These are phyloP conservation scores for Drosophila melanogaster DNA, from an alignment of 1,140 invertebrate species.

Conservation along the genomic window Release_6_plus_ISO1_MT NT_033779.5:5746001-5746500, in stretches of 20 bases:
- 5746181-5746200: constrained; percentile 46
- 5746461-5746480: constrained; percentile 49
- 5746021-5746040: constrained; percentile 34
- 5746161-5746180: constrained; percentile 70
- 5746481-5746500: constrained; percentile 41
- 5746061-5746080: constrained; percentile 28
- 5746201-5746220: neutral
- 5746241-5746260: neutral
- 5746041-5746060: constrained; percentile 68
- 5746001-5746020: constrained; percentile 8
- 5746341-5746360: constrained; percentile 13
- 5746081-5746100: constrained; percentile 4
- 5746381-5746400: constrained; percentile 53
- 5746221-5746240: neutral
- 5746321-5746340: neutral
- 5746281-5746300: neutral
- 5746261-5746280: neutral
- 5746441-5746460: constrained; percentile 50
- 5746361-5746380: constrained; percentile 57
- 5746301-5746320: neutral
- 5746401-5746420: constrained; percentile 37
- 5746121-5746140: constrained; percentile 55
- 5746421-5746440: constrained; percentile 26
- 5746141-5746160: constrained; percentile 48
- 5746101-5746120: constrained; percentile 29